phyloP scores from a whole-genome alignment of 2,113 vertebrate species.

The Phylloscopus trochilus region DNA sequence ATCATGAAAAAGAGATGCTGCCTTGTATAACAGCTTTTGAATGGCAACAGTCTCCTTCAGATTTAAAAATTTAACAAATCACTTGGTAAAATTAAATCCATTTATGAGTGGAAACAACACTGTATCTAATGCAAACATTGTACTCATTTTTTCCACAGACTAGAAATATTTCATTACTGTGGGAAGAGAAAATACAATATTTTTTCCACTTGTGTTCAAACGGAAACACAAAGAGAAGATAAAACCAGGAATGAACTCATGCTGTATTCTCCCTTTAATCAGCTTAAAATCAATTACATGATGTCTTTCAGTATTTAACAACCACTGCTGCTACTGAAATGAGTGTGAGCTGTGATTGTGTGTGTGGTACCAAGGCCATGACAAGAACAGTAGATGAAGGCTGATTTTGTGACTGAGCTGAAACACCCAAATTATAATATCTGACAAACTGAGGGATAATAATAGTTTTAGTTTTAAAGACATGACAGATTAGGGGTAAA shows the following conservation, averaged over 20 bases:
- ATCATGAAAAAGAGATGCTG: background rate
- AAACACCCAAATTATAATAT: background rate
- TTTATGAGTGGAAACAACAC: background rate
- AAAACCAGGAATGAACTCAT: background rate
- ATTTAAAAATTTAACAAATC: background rate
- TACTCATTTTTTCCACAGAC: background rate
- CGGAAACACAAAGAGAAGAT: background rate
- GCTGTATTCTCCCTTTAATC: background rate
- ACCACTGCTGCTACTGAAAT: background rate
- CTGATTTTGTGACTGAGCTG: background rate
- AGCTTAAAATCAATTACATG: background rate
- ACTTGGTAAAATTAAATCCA: background rate
- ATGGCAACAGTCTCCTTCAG: background rate
- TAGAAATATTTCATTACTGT: background rate
- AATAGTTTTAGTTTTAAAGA: background rate
- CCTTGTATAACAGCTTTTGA: background rate
- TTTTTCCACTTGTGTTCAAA: background rate
- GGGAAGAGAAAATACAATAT: background rate
- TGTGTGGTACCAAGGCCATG: fast-evolving
- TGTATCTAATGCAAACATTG: background rate
- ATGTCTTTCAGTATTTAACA: background rate
- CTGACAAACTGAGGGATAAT: background rate
- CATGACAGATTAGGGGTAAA: no score
- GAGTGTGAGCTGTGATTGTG: fast-evolving
- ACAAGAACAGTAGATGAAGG: background rate